These are phyloP conservation scores for Pampus argenteus DNA, from an alignment of 2,797 vertebrate genomes.

Conservation along the genomic window DNA sequence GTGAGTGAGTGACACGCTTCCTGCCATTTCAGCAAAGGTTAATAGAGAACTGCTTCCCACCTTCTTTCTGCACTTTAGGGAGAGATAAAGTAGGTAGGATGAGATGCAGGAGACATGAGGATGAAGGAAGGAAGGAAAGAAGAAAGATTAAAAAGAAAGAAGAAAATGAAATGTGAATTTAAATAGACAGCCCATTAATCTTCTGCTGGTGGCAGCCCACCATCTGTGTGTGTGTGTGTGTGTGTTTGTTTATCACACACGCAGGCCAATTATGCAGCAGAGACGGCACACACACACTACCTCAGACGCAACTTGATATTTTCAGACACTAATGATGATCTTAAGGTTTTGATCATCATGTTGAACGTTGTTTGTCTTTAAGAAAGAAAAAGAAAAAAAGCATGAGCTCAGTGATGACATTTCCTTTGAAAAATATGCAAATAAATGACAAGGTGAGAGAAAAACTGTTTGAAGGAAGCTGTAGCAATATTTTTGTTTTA, in stretches of 20 bases:
- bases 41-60: conserved; percentile 38
- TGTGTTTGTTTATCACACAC: conserved; percentile 24
- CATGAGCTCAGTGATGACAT: background rate
- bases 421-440: background rate
- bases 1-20: conserved; percentile 22
- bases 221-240: conserved; percentile 11
- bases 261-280: conserved; percentile 51
- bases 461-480: background rate
- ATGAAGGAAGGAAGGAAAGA: background rate
- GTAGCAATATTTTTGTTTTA: background rate
- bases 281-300: conserved; percentile 27
- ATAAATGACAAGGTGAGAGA: background rate
- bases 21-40: conserved; percentile 66
- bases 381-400: too few relatives aligned
- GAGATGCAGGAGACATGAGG: background rate
- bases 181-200: conserved; percentile 55
- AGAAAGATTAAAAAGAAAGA: background rate
- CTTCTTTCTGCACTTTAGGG: conserved; percentile 21
- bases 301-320: conserved; percentile 32
- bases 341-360: conserved; percentile 36
- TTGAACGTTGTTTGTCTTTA: conserved; percentile 34
- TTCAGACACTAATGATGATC: conserved; percentile 43
- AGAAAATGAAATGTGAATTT: conserved; percentile 34
- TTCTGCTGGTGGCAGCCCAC: conserved; percentile 32
- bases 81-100: background rate